Evolutionary conservation across 2,113 vertebrate genomes (phyloP), one percentile per base, ranked within the genome.

Genomic region (Neolamprologus toae): DNA sequence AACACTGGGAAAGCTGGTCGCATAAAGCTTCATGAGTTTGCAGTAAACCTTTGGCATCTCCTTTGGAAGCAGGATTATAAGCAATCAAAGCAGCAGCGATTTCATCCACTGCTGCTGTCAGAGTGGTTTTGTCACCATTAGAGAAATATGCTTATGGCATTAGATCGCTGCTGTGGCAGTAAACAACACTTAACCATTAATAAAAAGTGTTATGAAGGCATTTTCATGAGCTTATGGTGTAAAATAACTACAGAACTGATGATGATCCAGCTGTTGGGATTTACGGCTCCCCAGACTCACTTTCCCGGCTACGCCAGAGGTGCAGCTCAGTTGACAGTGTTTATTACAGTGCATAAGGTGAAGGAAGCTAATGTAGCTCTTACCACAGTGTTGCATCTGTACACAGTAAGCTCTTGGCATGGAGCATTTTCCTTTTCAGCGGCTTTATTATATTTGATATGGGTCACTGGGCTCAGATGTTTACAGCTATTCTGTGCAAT

Each of bases 31-130:
- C 51, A 13, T 7, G n/a, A 83, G 71, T 85, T 83, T 61, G 51
- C 81, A 57, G 82, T 23, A 35, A 80, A 88, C 83, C 81, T 90
- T 79, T 90, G 89, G 80, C 82, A 55, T 11, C 54, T 84, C 3
- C 31, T 80, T 49, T 19, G 61, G 83, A 42, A 66, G 63, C 49
- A 68, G 86, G 90, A 93, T 89, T 87, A 92, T 40, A 26, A 83
- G 51, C 78, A 57, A 81, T 84, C 47, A 59, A 35, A 84, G 81
- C 31, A 31, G 63, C 37, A 80, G 79, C 55, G 16, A 79, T 82
- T 55, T 71, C 66, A 89, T 23, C 57, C 17, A 3, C 45, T 80
- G 17, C 55, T 68, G 5, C 80, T 21, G 55, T 81, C 23, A 55
- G 16, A 19, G 66, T 9, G 7, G 4, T 85, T 71, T 87, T 85